Evolutionary conservation across 2,113 vertebrate genomes (phyloP), one percentile per base, ranked within the genome.

Genomic region (Lamprotornis superbus): DNA sequence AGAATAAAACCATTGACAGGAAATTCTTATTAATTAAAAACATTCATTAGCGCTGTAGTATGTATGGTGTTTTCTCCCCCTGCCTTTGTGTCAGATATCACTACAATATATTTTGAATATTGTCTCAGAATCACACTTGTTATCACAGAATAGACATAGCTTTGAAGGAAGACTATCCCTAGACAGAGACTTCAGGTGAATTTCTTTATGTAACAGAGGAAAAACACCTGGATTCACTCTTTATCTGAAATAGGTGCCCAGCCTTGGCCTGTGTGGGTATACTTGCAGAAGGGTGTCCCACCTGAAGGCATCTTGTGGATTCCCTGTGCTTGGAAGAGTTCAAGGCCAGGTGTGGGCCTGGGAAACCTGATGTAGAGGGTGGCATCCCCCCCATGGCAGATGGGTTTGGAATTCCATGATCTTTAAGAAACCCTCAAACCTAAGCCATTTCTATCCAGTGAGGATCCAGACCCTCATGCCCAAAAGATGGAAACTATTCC

Each of bases 401-500:
- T 40, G 8, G 25, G 11, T n/a, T 80, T 71, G 42, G 35, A 63
- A 63, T 20, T 5, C 30, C 8, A 12, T 14, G 15, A 35, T 31
- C 20, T 55, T 25, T 47, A 63, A 21, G 13, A 56, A 55, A 23
- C n/a, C 13, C 11, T 71, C 75, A 63, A 63, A 55, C 9, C 24
- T 21, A 55, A 55, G 30, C 40, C n/a, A 35, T n/a, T 70, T 5
- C 42, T 17, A 61, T 60, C 44, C 49, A 73, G 12, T 1, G 2
- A 50, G 22, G 28, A 39, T 22, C 13, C 7, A 30, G 12, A 40
- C 4, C 10, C 31, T 11, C 23, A 10, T 0, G 1, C 30, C 17
- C 5, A 71, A 55, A 59, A 19, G 15, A 47, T 2, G 12, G 44
- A 85, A 89, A 75, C 1, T 37, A 49, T 16, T 71, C 12, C 49